These are phyloP conservation scores for Pristionchus exspectatus DNA, from an alignment of 2,888 invertebrate species.

Conservation along the genomic window DNA sequence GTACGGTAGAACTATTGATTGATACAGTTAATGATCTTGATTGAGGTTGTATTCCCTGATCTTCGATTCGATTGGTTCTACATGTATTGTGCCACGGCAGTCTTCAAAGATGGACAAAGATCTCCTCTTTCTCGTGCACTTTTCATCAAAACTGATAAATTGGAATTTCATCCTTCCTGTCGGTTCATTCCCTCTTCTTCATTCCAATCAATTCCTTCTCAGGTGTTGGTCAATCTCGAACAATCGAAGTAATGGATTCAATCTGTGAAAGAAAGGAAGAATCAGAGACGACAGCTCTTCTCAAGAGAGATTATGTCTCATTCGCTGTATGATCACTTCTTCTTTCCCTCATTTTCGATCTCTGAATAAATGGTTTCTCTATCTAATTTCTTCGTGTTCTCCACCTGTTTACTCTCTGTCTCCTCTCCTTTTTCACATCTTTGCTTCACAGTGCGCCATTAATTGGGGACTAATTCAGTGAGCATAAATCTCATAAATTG, in stretches of 20 bases:
- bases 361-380: neutral
- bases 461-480: constrained; percentile 15
- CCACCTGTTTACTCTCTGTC: constrained; percentile 9
- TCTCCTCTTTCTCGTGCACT: constrained; percentile 76
- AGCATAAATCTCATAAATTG: constrained; percentile 30
- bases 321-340: constrained; percentile 65
- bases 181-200: constrained; percentile 49
- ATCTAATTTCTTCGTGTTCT: neutral
- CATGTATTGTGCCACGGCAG: constrained; percentile 72
- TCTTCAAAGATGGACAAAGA: constrained; percentile 76
- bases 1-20: constrained; percentile 35
- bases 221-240: constrained; percentile 77
- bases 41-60: constrained; percentile 76
- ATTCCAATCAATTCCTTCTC: neutral
- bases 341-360: neutral
- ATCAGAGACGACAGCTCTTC: constrained; percentile 70
- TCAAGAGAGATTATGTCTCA: constrained; percentile 76
- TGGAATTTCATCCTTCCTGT: constrained; percentile 75
- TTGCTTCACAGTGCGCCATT: neutral
- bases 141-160: constrained; percentile 77
- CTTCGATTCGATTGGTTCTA: constrained; percentile 78
- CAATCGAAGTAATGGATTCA: constrained; percentile 78
- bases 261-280: constrained; percentile 71
- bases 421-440: neutral
- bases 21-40: neutral